Conservation (phyloP, 1,140 invertebrate genomes). For the Musca vetustissima region DNA sequence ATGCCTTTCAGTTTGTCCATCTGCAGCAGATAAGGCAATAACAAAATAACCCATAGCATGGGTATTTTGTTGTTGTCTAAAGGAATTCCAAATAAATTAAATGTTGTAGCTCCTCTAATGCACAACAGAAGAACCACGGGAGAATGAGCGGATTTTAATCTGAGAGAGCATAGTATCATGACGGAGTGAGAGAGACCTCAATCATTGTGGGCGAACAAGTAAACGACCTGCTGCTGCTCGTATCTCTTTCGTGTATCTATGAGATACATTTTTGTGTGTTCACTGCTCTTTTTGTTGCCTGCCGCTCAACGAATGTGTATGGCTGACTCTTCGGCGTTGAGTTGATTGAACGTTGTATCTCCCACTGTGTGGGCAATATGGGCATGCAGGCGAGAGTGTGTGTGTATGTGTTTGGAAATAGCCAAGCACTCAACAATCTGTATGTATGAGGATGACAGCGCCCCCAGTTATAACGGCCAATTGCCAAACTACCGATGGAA, state of each 20-base stretch:
- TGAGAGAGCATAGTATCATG: too few relatives aligned
- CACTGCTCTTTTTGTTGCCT: too few relatives aligned
- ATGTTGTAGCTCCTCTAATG: background rate
- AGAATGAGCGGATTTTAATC: background rate
- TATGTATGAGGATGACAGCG: background rate
- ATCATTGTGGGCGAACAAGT: constrained; percentile 18
- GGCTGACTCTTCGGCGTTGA: too few relatives aligned
- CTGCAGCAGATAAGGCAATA: background rate
- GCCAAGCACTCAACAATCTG: too few relatives aligned
- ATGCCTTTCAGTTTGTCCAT: too few relatives aligned
- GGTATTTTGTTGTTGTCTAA: constrained; percentile 15
- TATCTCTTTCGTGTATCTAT: constrained; percentile 7
- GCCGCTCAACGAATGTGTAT: too few relatives aligned
- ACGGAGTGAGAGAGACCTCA: too few relatives aligned
- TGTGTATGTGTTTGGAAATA: too few relatives aligned
- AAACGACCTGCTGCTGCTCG: constrained; percentile 15
- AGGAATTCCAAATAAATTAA: constrained; percentile 22
- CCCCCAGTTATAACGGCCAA: constrained; percentile 15
- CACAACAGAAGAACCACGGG: background rate
- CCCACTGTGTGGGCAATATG: too few relatives aligned
- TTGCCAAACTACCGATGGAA: constrained; percentile 16
- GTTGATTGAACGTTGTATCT: too few relatives aligned
- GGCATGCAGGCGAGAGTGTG: too few relatives aligned
- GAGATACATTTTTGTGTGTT: constrained; percentile 24
- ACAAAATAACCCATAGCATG: background rate